Conservation (phyloP, 1,140 invertebrate species). For the Psilanteris sp. region DNA sequence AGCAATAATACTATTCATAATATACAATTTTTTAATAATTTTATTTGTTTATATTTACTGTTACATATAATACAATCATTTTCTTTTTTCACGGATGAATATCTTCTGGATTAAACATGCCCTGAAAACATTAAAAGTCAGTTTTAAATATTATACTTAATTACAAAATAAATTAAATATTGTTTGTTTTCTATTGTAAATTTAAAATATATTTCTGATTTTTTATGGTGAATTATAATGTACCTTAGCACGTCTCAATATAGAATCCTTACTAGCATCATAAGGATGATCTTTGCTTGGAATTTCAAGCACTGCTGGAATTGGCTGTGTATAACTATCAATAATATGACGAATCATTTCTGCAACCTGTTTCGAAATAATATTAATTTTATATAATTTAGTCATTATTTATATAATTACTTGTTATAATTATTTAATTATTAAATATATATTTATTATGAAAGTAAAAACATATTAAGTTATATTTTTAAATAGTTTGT, state of each 20-base stretch:
- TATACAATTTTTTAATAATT: too few species aligned
- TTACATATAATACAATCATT: conserved; percentile 1
- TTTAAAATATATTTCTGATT: conserved; percentile 2
- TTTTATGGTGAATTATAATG: conserved; percentile 16
- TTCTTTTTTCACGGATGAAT: conserved; percentile 74
- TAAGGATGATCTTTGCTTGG: conserved; percentile 99
- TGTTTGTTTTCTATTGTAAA: conserved; percentile 1
- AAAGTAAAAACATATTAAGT: too few species aligned
- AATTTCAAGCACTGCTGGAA: conserved; percentile 98
- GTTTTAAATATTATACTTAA: background rate
- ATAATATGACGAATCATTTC: conserved; percentile 98
- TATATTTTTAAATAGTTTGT: too few species aligned
- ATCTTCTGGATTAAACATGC: conserved; percentile 93
- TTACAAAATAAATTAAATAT: background rate
- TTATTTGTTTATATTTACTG: too few species aligned
- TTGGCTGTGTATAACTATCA: conserved; percentile 94
- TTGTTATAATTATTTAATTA: too few species aligned
- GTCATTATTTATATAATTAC: too few species aligned
- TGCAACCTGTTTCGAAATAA: conserved; percentile 89
- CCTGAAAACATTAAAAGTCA: conserved; percentile 82
- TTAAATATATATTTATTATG: too few species aligned
- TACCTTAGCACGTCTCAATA: conserved; percentile 95
- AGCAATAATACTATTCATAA: too few species aligned
- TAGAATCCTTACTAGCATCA: conserved; percentile 98
- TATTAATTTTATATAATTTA: too few species aligned